Conservation (phyloP, 2,797 vertebrate species). For the Dipus sagitta region DNA sequence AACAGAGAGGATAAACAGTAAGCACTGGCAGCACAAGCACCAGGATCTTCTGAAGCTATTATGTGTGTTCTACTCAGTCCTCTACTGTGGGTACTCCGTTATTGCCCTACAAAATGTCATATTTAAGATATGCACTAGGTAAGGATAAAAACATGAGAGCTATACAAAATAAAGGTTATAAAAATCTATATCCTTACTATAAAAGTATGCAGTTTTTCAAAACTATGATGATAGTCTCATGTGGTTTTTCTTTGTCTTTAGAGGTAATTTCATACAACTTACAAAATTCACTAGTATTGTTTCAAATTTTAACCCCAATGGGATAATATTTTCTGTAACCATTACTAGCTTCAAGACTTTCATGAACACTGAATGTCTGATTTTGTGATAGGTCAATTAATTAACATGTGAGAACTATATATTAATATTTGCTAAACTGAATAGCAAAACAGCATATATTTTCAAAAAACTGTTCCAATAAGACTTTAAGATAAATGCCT, state of each 20-base stretch:
- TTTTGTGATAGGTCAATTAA: constrained; percentile 45
- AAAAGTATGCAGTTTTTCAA: not conserved
- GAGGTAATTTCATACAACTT: constrained; percentile 63
- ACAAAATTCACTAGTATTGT: constrained; percentile 73
- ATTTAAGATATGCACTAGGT: constrained; percentile 34
- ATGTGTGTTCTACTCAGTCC: constrained; percentile 35
- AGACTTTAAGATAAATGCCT: constrained; percentile 53
- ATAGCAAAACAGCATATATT: constrained; percentile 46
- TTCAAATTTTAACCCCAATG: not conserved
- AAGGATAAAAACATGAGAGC: constrained; percentile 25
- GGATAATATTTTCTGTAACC: constrained; percentile 60
- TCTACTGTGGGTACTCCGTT: constrained; percentile 33
- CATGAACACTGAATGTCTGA: constrained; percentile 44
- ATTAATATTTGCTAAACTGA: constrained; percentile 43
- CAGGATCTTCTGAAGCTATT: constrained; percentile 45
- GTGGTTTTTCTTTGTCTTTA: constrained; percentile 65
- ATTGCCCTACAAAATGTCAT: constrained; percentile 25
- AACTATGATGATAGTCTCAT: constrained; percentile 49
- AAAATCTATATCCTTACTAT: constrained; percentile 5
- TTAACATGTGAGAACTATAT: constrained; percentile 43
- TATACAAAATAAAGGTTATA: constrained; percentile 35
- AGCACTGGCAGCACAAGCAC: constrained; percentile 1
- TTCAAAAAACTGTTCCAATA: constrained; percentile 56
- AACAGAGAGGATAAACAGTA: constrained; percentile 59
- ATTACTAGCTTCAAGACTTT: constrained; percentile 5